Evolutionary conservation across 2,113 vertebrate genomes (phyloP).

Genomic region (Syngnathoides biaculeatus): DNA sequence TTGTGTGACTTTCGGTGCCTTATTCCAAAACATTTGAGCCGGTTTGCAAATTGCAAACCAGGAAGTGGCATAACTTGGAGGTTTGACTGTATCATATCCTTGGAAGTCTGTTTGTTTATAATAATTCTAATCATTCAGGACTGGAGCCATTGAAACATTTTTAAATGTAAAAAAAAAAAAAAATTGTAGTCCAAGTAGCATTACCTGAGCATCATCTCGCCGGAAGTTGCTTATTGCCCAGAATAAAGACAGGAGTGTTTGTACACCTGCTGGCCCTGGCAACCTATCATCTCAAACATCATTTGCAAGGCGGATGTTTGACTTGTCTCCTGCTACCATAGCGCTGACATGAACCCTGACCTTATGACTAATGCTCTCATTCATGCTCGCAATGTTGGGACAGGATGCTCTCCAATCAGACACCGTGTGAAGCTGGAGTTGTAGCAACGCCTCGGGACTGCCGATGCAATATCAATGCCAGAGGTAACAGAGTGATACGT

Average conservation of each 20-base stretch:
- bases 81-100: too few relatives aligned
- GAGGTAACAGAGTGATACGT: slow-evolving; percentile 27
- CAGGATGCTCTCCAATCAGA: slow-evolving; percentile 37
- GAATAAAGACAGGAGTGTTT: too few relatives aligned
- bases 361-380: slow-evolving; percentile 40
- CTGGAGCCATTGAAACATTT: not conserved
- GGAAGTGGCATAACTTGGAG: too few relatives aligned
- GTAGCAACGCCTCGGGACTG: slow-evolving; percentile 17
- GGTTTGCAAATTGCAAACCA: too few relatives aligned
- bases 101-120: too few relatives aligned
- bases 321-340: slow-evolving; percentile 25
- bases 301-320: slow-evolving; percentile 28
- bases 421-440: slow-evolving; percentile 24
- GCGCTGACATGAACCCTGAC: slow-evolving; percentile 47
- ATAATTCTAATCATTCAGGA: too few relatives aligned
- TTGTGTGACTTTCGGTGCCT: too few relatives aligned
- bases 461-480: too few relatives aligned
- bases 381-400: slow-evolving; percentile 24
- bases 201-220: too few relatives aligned
- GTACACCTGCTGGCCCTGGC: slow-evolving; percentile 44
- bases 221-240: too few relatives aligned
- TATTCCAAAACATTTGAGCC: too few relatives aligned
- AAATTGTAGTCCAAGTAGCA: not conserved
- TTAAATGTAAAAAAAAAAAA: slow-evolving; percentile 21
- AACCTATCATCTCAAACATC: slow-evolving; percentile 34